These are phyloP conservation scores for Pedicia rivosa DNA, from an alignment of 2,888 invertebrate genomes.

Conservation along the genomic window DNA sequence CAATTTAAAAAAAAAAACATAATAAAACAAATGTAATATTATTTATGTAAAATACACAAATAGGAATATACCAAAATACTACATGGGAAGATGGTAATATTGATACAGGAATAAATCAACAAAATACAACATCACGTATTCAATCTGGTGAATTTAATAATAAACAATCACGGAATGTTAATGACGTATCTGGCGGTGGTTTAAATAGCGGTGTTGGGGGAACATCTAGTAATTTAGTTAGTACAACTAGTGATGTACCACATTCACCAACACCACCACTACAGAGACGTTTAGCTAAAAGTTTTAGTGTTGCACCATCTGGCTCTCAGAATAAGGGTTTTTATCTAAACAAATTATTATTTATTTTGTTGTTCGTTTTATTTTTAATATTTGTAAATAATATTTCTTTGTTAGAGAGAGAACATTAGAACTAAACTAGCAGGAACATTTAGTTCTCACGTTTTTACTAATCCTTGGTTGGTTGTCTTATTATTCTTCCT, in stretches of 20 bases:
- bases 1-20: neutral
- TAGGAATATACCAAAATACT: slow-evolving; percentile 26
- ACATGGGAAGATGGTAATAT: slow-evolving; percentile 27
- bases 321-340: slow-evolving; percentile 32
- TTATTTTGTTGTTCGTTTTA: slow-evolving; percentile 1
- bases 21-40: too few species aligned
- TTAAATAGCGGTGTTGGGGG: slow-evolving; percentile 18
- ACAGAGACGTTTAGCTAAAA: slow-evolving; percentile 78
- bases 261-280: slow-evolving; percentile 69
- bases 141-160: slow-evolving; percentile 12
- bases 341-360: slow-evolving; percentile 12
- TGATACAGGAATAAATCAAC: slow-evolving; percentile 17
- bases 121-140: slow-evolving; percentile 14
- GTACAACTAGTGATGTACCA: slow-evolving; percentile 32
- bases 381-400: too few species aligned
- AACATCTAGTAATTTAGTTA: slow-evolving; percentile 20
- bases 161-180: slow-evolving; percentile 6
- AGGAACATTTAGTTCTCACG: too few species aligned
- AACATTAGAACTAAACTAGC: too few species aligned
- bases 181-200: slow-evolving; percentile 13
- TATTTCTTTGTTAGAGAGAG: too few species aligned
- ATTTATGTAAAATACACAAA: slow-evolving; percentile 8
- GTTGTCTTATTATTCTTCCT: too few species aligned
- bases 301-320: slow-evolving; percentile 75
- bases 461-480: too few species aligned